Base-by-base conservation (phyloP, 2,888 invertebrate species). In the Zootermopsis nevadensis region DNA sequence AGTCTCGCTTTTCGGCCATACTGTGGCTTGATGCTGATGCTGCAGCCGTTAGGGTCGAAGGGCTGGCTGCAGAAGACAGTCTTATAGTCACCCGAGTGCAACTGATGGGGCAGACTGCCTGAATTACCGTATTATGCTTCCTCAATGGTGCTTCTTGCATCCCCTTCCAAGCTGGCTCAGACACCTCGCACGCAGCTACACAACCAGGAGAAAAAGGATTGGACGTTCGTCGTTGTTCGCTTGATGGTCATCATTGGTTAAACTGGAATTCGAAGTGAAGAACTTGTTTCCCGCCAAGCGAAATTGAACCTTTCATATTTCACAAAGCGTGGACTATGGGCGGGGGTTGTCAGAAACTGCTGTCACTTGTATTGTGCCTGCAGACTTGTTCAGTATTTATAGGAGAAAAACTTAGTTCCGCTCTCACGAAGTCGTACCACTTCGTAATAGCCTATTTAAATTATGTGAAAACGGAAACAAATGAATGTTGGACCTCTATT, bases 41-140 rank as follows among this genome's bases (percentile, higher is more conserved):
- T 60, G 69, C 69, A 69, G 69, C 69, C 33, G 33, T 69, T 69
- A n/a, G 69, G 69, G 69, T 31, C 33, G 69, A 69, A 31, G 69
- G 33, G 69, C 69, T 69, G 69, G 69, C 69, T 69, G 69, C 69
- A 69, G 69, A 69, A 69, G 69, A 69, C 69, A 69, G 69, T 24
- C 33, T 33, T 69, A 30, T 69, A 30, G 69, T 19, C 69, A 33
- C 31, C 33, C 69, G 69, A 69, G 31, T 69, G 69, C 69, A 69
- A 69, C 69, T 69, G 69, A 69, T 69, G 33, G 69, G 30, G 31
- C 69, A 69, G 69, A 69, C 69, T n/a, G 27, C 60, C 60, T 60
- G 60, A 60, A 60, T 60, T 60, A 60, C 60, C 60, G 60, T n/a
- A 60, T 27, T 60, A 60, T 12, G 60, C 60, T 60, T 60, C 60